phyloP scores from a whole-genome alignment of 2,797 vertebrate species.

The Eulemur mongoz region DNA sequence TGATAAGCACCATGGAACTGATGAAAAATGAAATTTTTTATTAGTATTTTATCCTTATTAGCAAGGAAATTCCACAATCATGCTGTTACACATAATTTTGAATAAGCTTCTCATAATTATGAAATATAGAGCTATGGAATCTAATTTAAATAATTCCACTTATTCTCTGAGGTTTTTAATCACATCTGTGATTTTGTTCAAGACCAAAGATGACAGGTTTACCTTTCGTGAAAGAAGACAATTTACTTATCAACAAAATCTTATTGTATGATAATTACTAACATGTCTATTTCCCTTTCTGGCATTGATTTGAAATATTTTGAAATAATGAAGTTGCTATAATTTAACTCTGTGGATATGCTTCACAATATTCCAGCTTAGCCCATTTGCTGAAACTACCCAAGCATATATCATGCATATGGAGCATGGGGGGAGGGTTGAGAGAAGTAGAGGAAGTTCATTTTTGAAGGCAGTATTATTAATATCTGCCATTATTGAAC shows the following conservation, averaged over 20 bases:
- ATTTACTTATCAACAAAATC: constrained; percentile 66
- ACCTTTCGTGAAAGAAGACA: constrained; percentile 57
- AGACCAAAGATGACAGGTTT: constrained; percentile 64
- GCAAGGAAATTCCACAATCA: constrained; percentile 56
- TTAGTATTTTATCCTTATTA: constrained; percentile 72
- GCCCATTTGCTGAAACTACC: constrained; percentile 6
- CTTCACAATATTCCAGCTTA: constrained; percentile 18
- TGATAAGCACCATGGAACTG: constrained; percentile 48
- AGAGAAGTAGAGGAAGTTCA: not conserved
- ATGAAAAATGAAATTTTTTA: constrained; percentile 67
- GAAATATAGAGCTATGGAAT: constrained; percentile 63
- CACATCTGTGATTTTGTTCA: constrained; percentile 60
- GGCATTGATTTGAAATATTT: constrained; percentile 57
- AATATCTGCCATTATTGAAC: constrained; percentile 8
- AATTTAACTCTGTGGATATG: constrained; percentile 20
- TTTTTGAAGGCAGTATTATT: constrained; percentile 31
- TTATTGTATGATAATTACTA: constrained; percentile 59
- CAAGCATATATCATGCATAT: not conserved
- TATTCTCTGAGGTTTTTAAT: constrained; percentile 70
- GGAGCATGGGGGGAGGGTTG: not conserved
- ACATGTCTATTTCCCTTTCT: constrained; percentile 46
- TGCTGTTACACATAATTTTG: constrained; percentile 63
- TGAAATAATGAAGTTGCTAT: constrained; percentile 38
- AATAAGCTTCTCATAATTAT: constrained; percentile 71
- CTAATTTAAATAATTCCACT: constrained; percentile 73